These are phyloP conservation scores for Platanista minor DNA, from an alignment of 2,113 vertebrate genomes.

Conservation along the genomic window DNA sequence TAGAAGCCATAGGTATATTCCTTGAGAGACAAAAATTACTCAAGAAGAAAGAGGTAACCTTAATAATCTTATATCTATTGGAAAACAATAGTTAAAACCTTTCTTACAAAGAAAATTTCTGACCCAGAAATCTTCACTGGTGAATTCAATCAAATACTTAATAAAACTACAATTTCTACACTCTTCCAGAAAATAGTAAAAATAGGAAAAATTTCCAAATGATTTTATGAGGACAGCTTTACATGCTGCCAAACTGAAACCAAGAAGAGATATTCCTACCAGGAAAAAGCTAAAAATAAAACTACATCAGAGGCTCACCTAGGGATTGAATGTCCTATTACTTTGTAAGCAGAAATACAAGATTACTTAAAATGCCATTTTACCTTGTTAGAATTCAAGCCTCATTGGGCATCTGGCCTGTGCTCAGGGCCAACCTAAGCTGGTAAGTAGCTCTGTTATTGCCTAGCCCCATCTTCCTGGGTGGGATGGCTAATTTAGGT, in stretches of 20 bases:
- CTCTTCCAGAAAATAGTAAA: not conserved
- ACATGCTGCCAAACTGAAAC: not conserved
- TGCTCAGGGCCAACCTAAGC: too few relatives aligned
- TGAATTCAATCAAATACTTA: not conserved
- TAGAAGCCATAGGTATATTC: not conserved
- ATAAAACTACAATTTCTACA: not conserved
- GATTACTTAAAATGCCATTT: not conserved
- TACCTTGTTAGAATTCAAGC: not conserved
- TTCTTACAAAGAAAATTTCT: not conserved
- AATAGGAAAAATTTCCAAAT: not conserved
- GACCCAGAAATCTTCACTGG: not conserved
- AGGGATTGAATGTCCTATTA: not conserved
- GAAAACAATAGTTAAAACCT: not conserved
- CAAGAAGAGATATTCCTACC: not conserved
- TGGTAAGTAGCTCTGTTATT: not conserved
- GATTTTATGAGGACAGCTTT: not conserved
- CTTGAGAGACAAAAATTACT: not conserved
- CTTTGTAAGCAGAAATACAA: not conserved
- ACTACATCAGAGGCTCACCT: not conserved
- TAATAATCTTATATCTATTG: not conserved
- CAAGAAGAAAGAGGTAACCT: not conserved
- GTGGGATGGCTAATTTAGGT: not conserved
- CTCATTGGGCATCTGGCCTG: not conserved
- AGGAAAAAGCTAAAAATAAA: not conserved
- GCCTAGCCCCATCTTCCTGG: not conserved